phyloP scores from a whole-genome alignment of 1,140 invertebrate species.

The Varroa destructor region DNA sequence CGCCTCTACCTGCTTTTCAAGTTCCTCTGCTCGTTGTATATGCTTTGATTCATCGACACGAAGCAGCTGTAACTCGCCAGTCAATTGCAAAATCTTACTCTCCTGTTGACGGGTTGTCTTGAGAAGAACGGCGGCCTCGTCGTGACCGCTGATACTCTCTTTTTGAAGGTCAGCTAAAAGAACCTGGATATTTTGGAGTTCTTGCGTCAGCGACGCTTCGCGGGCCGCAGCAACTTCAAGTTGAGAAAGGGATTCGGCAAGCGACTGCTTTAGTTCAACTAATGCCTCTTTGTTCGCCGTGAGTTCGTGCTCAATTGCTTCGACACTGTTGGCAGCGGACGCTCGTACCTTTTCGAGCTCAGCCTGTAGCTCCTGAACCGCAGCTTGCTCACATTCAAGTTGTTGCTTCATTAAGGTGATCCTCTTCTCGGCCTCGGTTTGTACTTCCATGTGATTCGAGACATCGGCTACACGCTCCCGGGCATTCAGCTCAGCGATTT shows the following conservation, averaged over 20 bases:
- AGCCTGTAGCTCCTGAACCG: no score
- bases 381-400: no score
- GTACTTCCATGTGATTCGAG: no score
- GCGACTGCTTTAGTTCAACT: neutral
- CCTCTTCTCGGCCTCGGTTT: no score
- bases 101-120: neutral
- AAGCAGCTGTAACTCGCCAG: neutral
- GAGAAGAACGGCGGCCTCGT: neutral
- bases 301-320: no score
- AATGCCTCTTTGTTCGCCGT: no score
- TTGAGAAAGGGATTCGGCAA: neutral
- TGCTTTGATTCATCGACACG: neutral
- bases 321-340: no score
- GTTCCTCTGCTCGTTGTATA: neutral
- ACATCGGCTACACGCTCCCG: no score
- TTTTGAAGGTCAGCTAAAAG: neutral
- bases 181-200: neutral
- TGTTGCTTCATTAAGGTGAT: no score
- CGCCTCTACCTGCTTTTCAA: neutral
- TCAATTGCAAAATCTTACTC: neutral
- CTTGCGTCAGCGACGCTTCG: neutral
- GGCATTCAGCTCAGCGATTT: constrained; percentile 9
- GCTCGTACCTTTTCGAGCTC: no score
- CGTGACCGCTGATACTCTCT: neutral
- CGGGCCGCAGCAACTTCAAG: neutral